These are phyloP conservation scores for Megaustenia siamemsis DNA, from an alignment of 2,888 invertebrate species.

Conservation along the genomic window DNA sequence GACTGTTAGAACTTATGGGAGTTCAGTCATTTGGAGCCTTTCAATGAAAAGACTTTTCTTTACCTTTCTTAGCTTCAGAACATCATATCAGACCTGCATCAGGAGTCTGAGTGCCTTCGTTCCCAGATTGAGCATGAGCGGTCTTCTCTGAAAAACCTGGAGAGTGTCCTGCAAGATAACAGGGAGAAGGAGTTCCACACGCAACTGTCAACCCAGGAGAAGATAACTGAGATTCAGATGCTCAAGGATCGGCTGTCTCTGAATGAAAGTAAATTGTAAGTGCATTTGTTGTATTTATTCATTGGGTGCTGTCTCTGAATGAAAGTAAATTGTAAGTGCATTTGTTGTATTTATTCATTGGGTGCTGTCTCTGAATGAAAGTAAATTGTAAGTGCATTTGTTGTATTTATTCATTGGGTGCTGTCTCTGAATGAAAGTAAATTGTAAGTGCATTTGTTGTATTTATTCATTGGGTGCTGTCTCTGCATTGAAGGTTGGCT, in stretches of 20 bases:
- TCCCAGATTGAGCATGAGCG: slow-evolving; percentile 75
- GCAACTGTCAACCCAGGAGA: slow-evolving; percentile 78
- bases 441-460: too few species aligned
- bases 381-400: too few species aligned
- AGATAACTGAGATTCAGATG: slow-evolving; percentile 78
- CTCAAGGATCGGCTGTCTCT: slow-evolving; percentile 78
- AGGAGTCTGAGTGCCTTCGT: slow-evolving; percentile 74
- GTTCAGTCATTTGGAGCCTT: too few species aligned
- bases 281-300: neutral
- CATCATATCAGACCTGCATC: slow-evolving; percentile 73
- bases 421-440: too few species aligned
- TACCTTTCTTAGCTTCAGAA: slow-evolving; percentile 67
- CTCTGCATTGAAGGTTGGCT: too few species aligned
- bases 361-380: too few species aligned
- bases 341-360: neutral
- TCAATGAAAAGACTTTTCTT: neutral
- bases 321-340: neutral
- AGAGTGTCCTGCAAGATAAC: slow-evolving; percentile 77
- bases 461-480: too few species aligned
- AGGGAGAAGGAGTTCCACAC: slow-evolving; percentile 80
- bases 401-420: too few species aligned
- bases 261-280: slow-evolving; percentile 80
- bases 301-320: neutral
- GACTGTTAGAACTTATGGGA: too few species aligned
- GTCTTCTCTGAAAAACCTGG: slow-evolving; percentile 75